Evolutionary conservation across 2,888 invertebrate genomes (phyloP), one percentile per base, ranked within the genome.

Genomic region (Harpalus rufipes): DNA sequence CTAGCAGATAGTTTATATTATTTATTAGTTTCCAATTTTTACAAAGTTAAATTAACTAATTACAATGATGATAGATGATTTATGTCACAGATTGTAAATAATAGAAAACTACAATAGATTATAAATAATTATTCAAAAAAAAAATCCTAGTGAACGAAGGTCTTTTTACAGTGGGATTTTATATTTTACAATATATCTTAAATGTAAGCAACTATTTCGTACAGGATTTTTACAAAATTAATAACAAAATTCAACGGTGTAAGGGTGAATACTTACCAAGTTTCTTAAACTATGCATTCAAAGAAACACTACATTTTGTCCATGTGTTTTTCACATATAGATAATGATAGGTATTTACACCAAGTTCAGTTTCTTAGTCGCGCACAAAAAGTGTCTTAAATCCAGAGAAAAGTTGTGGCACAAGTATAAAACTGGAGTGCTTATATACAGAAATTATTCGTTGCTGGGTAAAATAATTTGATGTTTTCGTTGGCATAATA

Each of bases 341-440:
- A 61, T 61, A 21, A 61, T 61, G 18, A 14, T 14, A 74, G 32
- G 32, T 32, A 32, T 32, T 32, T 32, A 32, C 32, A 32, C 32
- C 41, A 7, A 63, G 12, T 68, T 68, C 68, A 68, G 68, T 68
- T 32, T 32, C 32, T 32, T 32, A 32, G 6, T 32, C 32, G 32
- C 32, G 14, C 51, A 44, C 41, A 74, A 74, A 41, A 74, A 21
- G 58, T 87, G 87, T 88, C 89, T 89, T 90, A 90, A 90, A 89
- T 32, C 32, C 32, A 32, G 32, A 32, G 32, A 5, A 32, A 4
- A 32, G 32, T 32, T 32, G 32, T 32, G 32, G 32, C 32, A 32
- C 32, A 32, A 32, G 32, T 32, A 32, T 32, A 32, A 32, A 32
- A 32, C 32, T 32, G 32, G 32, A 32, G 32, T 32, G 32, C 32